phyloP scores from a whole-genome alignment of 92 coral and sea anemone species.

The Bergia puertoricense region DNA sequence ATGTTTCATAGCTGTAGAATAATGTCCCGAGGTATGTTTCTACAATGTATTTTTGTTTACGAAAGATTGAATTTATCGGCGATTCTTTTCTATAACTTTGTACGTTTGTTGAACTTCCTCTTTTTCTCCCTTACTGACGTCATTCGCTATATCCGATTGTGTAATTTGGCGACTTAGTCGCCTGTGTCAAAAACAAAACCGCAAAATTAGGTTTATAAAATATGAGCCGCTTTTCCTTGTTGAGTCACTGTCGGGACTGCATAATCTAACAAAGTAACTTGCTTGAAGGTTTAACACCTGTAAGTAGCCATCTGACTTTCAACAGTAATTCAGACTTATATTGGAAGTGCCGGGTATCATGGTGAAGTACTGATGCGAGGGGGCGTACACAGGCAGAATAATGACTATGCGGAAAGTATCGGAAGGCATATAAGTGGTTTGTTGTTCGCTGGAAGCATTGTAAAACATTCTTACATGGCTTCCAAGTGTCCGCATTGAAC shows the following conservation, averaged over 20 bases:
- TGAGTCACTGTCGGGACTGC: background rate
- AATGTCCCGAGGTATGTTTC: background rate
- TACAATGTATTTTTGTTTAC: background rate
- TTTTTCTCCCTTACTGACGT: constrained; percentile 2
- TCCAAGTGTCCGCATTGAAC: constrained; percentile 12
- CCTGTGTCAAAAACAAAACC: constrained; percentile 21
- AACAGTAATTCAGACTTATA: background rate
- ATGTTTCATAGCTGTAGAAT: background rate
- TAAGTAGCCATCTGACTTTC: background rate
- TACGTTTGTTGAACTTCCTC: constrained; percentile 14
- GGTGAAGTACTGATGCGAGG: background rate
- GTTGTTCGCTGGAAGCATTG: constrained; percentile 7
- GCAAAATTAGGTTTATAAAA: background rate
- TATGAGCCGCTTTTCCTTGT: background rate
- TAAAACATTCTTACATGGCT: constrained; percentile 16
- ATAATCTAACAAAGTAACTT: background rate
- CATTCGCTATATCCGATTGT: constrained; percentile 15
- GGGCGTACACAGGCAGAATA: background rate
- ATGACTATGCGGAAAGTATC: background rate
- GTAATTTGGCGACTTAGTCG: constrained; percentile 2
- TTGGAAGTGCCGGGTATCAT: background rate
- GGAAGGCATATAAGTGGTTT: constrained; percentile 3
- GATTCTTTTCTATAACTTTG: background rate
- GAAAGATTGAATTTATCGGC: background rate
- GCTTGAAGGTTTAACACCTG: background rate